Percentiles rank a stretch among this genome's conserved stretches.
These are phyloP conservation scores for Cyaniris semiargus DNA, from an alignment of 2,888 invertebrate genomes.

Conservation along the genomic window DNA sequence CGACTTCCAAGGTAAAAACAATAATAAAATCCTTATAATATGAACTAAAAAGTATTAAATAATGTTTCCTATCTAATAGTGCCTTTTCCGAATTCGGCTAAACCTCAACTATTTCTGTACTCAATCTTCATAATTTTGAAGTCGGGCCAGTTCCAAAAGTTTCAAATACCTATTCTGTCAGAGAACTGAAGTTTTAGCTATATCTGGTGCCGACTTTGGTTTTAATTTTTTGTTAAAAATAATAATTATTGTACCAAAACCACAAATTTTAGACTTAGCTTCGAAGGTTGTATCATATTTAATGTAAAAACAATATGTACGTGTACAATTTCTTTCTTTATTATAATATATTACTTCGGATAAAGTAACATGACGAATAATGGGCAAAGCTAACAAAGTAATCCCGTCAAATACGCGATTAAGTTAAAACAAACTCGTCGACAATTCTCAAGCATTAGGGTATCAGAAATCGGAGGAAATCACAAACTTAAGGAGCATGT, in stretches of 20 bases:
- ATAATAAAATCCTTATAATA: too few relatives aligned
- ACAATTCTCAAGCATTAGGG: conserved; percentile 60
- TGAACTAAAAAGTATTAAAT: too few relatives aligned
- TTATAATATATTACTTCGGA: not conserved
- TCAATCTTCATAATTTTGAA: too few relatives aligned
- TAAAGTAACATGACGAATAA: conserved; percentile 27
- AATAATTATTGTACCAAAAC: not conserved
- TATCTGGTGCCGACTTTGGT: too few relatives aligned
- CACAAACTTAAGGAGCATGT: conserved; percentile 56
- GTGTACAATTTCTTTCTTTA: not conserved
- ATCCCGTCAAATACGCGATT: conserved; percentile 54
- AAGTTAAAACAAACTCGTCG: conserved; percentile 60
- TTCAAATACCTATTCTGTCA: too few relatives aligned
- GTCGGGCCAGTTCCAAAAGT: too few relatives aligned
- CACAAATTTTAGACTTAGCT: not conserved
- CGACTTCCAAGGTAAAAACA: too few relatives aligned
- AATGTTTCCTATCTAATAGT: too few relatives aligned
- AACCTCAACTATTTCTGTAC: too few relatives aligned
- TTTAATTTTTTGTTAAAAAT: too few relatives aligned
- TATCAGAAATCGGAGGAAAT: conserved; percentile 65
- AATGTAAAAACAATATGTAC: not conserved
- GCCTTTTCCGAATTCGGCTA: too few relatives aligned
- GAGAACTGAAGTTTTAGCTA: too few relatives aligned
- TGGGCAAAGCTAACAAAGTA: conserved; percentile 39
- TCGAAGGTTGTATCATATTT: not conserved